Conservation (phyloP, 2,888 invertebrate species). For the Zygaena filipendulae region DNA sequence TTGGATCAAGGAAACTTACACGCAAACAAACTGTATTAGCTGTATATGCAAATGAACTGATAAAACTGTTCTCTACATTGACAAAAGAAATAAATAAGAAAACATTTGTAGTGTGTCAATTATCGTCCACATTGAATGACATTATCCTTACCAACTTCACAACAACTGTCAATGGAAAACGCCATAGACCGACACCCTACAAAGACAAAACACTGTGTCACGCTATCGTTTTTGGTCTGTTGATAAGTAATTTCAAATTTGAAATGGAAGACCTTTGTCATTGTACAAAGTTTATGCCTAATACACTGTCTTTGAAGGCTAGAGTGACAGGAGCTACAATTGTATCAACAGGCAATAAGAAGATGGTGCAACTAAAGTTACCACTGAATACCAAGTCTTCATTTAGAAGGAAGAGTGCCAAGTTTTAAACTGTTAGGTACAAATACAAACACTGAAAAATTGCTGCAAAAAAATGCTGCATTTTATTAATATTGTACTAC, state of each 20-base stretch:
- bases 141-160: conserved; percentile 36
- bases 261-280: conserved; percentile 34
- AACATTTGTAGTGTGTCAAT: conserved; percentile 26
- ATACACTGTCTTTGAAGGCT: conserved; percentile 30
- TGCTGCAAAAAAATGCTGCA: no score
- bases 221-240: conserved; percentile 38
- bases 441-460: no score
- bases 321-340: conserved; percentile 37
- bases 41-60: conserved; percentile 34
- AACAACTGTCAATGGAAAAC: conserved; percentile 23
- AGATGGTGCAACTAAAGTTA: conserved; percentile 39
- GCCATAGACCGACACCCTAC: conserved; percentile 31
- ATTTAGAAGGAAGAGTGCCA: conserved; percentile 35
- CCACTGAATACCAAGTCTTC: conserved; percentile 26
- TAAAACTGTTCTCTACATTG: conserved; percentile 25
- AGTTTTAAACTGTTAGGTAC: conserved; percentile 29
- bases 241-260: conserved; percentile 43
- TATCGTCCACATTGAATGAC: conserved; percentile 38
- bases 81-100: conserved; percentile 34
- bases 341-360: conserved; percentile 24
- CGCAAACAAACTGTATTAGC: conserved; percentile 28
- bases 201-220: conserved; percentile 49
- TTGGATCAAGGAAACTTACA: conserved; percentile 17
- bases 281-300: conserved; percentile 29
- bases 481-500: no score